A percentile compares a stretch with the other conserved stretches of the same genome.
Conservation (phyloP, 2,113 vertebrate species). For the Dasyprocta punctata region DNA sequence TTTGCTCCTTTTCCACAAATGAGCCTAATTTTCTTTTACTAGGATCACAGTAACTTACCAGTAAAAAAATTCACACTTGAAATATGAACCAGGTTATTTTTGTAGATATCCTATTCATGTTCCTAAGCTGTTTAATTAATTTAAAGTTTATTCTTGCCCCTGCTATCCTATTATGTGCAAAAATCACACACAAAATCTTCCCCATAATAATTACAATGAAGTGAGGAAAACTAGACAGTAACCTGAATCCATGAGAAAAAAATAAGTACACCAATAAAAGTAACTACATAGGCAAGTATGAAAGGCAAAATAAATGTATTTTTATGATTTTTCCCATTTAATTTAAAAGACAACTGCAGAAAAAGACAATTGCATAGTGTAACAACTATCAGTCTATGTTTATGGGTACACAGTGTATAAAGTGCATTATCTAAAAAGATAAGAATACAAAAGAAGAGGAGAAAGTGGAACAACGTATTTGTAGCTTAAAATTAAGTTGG, state of each 20-base stretch:
- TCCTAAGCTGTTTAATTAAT: not conserved
- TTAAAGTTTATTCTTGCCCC: not conserved
- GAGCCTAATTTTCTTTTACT: not conserved
- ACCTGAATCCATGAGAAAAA: not conserved
- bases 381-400: not conserved
- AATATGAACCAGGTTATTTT: not conserved
- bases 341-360: not conserved
- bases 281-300: not conserved
- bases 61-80: not conserved
- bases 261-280: not conserved
- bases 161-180: not conserved
- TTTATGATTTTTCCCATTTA: not conserved
- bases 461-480: not conserved
- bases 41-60: not conserved
- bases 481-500: not conserved
- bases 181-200: not conserved
- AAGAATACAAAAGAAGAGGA: not conserved
- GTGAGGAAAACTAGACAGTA: not conserved
- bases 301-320: not conserved
- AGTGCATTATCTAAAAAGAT: not conserved
- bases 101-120: not conserved
- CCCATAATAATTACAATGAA: not conserved
- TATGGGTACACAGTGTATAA: not conserved
- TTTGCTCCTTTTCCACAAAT: constrained; percentile 23
- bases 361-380: not conserved